Conservation (phyloP, 2,888 invertebrate species). For the Ellobium chinense region DNA sequence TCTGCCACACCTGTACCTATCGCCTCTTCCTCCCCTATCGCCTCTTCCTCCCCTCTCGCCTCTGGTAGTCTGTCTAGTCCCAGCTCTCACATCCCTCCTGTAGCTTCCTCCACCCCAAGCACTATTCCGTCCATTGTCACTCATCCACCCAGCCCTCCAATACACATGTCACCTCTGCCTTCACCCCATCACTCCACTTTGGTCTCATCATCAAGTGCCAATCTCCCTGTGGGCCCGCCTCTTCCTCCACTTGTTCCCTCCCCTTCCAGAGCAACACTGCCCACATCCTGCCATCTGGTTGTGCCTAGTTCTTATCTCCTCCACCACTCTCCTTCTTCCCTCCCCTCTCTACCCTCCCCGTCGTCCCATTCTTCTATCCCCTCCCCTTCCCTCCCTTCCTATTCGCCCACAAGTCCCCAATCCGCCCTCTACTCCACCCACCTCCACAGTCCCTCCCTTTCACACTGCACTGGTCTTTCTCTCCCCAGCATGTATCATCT, state of each 20-base stretch:
- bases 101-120: not conserved
- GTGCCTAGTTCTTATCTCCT: not conserved
- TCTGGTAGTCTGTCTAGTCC: not conserved
- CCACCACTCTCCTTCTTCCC: not conserved
- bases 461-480: not conserved
- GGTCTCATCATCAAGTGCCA: not conserved
- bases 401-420: not conserved
- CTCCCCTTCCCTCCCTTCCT: not conserved
- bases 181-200: not conserved
- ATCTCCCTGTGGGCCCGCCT: not conserved
- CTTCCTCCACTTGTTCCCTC: not conserved
- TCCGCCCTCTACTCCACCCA: not conserved
- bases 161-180: not conserved
- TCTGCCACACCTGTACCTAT: not conserved
- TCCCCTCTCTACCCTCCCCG: not conserved
- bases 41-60: not conserved
- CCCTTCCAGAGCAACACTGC: not conserved
- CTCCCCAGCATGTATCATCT: not conserved
- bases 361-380: not conserved
- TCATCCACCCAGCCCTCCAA: not conserved
- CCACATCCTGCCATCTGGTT: not conserved
- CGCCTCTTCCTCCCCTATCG: not conserved
- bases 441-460: not conserved
- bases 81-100: no score
- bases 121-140: conserved; percentile 1